Percentiles rank a stretch among this genome's conserved stretches.
phyloP scores from a whole-genome alignment of 2,113 vertebrate genomes.

The Pituophis catenifer region DNA sequence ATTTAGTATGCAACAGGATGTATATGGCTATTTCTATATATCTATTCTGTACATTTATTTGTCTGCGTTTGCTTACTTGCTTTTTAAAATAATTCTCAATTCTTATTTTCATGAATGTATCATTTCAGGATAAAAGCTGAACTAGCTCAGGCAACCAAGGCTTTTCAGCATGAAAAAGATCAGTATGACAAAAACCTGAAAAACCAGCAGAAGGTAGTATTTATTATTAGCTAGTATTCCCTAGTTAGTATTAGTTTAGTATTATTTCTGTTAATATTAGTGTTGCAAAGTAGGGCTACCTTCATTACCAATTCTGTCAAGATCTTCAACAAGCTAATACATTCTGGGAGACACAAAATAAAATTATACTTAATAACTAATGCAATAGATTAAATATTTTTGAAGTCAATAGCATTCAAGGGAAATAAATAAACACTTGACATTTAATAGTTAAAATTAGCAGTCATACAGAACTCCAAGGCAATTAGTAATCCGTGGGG shows the following conservation, averaged over 20 bases:
- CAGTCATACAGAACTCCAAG: not conserved
- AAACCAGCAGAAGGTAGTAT: constrained; percentile 67
- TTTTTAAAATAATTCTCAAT: not conserved
- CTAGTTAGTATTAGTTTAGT: too few relatives aligned
- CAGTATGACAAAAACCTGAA: constrained; percentile 56
- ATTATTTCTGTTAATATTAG: not conserved
- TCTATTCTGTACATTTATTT: not conserved
- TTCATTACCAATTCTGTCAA: not conserved
- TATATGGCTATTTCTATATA: not conserved
- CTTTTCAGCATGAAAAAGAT: constrained; percentile 66
- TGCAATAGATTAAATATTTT: not conserved
- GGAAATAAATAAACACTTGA: not conserved
- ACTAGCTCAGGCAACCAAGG: constrained; percentile 46
- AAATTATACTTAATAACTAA: not conserved
- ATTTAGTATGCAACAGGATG: not conserved
- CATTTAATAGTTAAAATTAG: not conserved
- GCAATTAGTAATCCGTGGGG: not conserved
- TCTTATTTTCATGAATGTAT: not conserved
- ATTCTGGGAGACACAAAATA: not conserved
- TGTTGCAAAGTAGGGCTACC: not conserved
- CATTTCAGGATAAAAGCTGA: constrained; percentile 63
- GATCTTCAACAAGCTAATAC: not conserved
- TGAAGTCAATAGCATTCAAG: not conserved
- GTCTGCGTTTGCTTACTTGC: not conserved
- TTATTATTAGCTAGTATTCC: not conserved